Evolutionary conservation across 1,140 invertebrate genomes (phyloP), one percentile per base, ranked within the genome.

Genomic region (Nephila pilipes): DNA sequence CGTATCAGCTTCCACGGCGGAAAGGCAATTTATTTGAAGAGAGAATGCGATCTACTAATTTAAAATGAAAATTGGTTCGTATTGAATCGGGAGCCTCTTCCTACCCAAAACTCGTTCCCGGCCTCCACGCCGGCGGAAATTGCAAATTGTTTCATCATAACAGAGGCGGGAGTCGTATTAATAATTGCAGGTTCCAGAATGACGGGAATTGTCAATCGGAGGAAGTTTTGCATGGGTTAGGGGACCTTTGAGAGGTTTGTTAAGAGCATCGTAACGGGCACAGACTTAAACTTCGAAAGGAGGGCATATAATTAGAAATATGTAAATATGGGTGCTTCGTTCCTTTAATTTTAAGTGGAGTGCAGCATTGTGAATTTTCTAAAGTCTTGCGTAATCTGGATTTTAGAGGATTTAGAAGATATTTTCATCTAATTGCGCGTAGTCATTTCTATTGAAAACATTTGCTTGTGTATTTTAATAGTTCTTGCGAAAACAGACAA

Each of bases 61-160:
- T 85, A 55, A 85, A 85, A 85, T 85, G 83, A 85, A 85, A 85
- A 85, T 85, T 85, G 83, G 55, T 55, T 85, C 55, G 22, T 81
- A 46, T 81, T 55, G 38, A 81, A 54, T 46, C 80, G 80, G 46
- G 80, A 38, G 80, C 29, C 29, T 81, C 38, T 80, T 22, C 38
- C 22, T 20, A 29, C 80, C 46, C 10, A n/a, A 54, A 81, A 75
- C 18, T 75, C 69, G 29, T 75, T 46, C 46, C 8, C 46, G 46
- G 46, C 46, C 46, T 46, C 75, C 29, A 80, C 29, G 20, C 36
- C 8, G 36, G 22, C 80, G 46, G 80, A 81, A 81, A 81, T 81
- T 81, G 80, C 80, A 81, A 81, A 81, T 81, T 81, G 80, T 81
- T 81, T 81, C 38, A 8, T 20, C 80, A 81, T 54, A 55, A 81